Percentiles rank a stretch among this genome's conserved stretches.
phyloP scores from a whole-genome alignment of 2,888 invertebrate species.

The Stenoptilia bipunctidactyla region DNA sequence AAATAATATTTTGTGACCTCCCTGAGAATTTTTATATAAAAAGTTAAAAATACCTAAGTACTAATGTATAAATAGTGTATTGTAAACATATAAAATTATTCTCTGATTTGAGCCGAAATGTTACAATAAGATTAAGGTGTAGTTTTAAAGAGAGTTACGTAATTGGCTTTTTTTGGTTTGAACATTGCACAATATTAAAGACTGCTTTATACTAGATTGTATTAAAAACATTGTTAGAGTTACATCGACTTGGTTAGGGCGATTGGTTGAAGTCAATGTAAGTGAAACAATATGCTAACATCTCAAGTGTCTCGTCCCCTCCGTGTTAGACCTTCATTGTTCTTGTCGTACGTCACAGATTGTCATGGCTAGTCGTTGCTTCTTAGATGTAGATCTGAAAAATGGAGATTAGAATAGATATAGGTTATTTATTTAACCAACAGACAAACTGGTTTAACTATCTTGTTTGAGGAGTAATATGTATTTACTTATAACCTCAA shows the following conservation, averaged over 20 bases:
- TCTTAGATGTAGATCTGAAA: no score
- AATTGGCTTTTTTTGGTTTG: constrained; percentile 64
- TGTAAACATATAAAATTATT: constrained; percentile 53
- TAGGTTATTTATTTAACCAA: no score
- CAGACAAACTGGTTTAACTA: no score
- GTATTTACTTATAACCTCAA: no score
- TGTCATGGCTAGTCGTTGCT: no score
- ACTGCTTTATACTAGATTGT: constrained; percentile 44
- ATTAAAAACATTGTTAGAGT: constrained; percentile 50
- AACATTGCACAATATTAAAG: constrained; percentile 63
- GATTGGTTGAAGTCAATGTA: constrained; percentile 40
- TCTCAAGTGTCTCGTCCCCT: constrained; percentile 9
- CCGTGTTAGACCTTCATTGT: no score
- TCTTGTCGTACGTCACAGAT: no score
- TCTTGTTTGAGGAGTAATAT: no score
- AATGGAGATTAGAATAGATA: no score
- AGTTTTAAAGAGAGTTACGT: constrained; percentile 48
- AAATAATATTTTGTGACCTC: constrained; percentile 68
- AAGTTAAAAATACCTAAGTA: constrained; percentile 67
- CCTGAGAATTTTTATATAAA: constrained; percentile 63
- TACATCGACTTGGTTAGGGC: constrained; percentile 55
- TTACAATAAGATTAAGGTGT: constrained; percentile 39
- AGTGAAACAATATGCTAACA: constrained; percentile 49
- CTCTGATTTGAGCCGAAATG: constrained; percentile 66
- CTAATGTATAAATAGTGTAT: constrained; percentile 67